Percentiles rank a stretch among this genome's conserved stretches.
phyloP scores from a whole-genome alignment of 2,113 vertebrate species.

The Nettapus auritus region DNA sequence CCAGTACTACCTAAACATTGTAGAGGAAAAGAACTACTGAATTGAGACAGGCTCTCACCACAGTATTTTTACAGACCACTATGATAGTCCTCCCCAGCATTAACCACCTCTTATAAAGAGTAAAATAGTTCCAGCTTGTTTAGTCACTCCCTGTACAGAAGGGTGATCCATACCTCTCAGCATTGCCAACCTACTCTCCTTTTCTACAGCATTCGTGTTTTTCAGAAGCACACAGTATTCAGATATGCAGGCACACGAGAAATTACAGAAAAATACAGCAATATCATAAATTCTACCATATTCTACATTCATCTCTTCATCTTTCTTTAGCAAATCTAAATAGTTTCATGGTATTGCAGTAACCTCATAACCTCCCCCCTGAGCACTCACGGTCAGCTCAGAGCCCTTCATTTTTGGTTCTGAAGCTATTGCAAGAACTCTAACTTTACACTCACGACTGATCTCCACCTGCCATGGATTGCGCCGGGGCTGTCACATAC shows the following conservation, averaged over 20 bases:
- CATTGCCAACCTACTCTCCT: neutral
- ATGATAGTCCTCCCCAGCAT: neutral
- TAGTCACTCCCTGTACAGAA: neutral
- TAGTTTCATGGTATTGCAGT: neutral
- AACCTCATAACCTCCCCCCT: neutral
- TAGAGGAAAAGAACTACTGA: neutral
- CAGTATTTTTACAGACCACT: neutral
- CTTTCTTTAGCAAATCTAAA: neutral
- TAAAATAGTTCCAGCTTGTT: neutral
- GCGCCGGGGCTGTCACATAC: neutral
- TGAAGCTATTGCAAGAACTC: neutral
- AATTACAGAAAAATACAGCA: neutral
- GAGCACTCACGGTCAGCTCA: neutral
- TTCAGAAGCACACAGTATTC: neutral
- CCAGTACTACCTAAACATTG: neutral
- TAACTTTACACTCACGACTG: neutral
- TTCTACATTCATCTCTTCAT: neutral
- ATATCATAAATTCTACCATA: neutral
- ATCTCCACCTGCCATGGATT: neutral
- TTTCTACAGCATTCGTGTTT: neutral
- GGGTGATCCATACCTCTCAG: neutral
- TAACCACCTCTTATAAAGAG: neutral
- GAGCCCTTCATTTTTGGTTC: neutral
- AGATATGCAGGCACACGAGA: neutral
- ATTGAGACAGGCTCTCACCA: neutral